Base-by-base conservation (phyloP, 2,113 vertebrate species). In the Trinectes maculatus region DNA sequence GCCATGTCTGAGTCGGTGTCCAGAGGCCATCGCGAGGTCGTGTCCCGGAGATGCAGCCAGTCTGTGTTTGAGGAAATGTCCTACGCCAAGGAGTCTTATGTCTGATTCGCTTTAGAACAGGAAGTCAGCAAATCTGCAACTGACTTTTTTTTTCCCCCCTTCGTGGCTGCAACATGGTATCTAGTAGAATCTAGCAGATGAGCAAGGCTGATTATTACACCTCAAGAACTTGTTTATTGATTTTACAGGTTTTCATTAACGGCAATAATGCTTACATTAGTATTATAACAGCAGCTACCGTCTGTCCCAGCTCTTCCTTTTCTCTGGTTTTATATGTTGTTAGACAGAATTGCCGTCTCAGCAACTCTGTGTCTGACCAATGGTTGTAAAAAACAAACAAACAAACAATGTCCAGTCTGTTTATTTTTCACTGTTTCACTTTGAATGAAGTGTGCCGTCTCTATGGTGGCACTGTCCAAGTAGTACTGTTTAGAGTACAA, bases 31-130 rank as follows among this genome's bases (percentile, higher is more conserved):
- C 85, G 70, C 0, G 91, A 95, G 33, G 80, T 31, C 0, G 15
- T 93, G 62, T 79, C 77, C 3, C 87, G 9, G 15, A 91, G 92
- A 19, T 96, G 95, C 54, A 95, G 94, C 81, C 97, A 96, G 76
- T 92, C 93, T 0, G 73, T 93, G 73, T 96, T 98, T 77, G 95
- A 98, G 52, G 92, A 95, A 4, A 85, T 95, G 49, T 93, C 90
- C 0, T 92, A 92, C 11, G 93, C 94, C 10, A 98, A 95, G 86
- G 98, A 99, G 86, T 98, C 98, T 31, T 98, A 96, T 0, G 94
- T 99, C 74, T 99, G 92, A 94, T 64, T 54, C 47, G 15, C n/a
- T 16, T 44, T 11, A 42, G n/a, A 46, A 56, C 47, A 18, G 31
- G 6, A 25, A 43, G 2, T 24, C 13, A 44, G n/a, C 25, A 29